These are phyloP conservation scores for Andrena marginata DNA, from an alignment of 2,888 invertebrate genomes.

Conservation along the genomic window DNA sequence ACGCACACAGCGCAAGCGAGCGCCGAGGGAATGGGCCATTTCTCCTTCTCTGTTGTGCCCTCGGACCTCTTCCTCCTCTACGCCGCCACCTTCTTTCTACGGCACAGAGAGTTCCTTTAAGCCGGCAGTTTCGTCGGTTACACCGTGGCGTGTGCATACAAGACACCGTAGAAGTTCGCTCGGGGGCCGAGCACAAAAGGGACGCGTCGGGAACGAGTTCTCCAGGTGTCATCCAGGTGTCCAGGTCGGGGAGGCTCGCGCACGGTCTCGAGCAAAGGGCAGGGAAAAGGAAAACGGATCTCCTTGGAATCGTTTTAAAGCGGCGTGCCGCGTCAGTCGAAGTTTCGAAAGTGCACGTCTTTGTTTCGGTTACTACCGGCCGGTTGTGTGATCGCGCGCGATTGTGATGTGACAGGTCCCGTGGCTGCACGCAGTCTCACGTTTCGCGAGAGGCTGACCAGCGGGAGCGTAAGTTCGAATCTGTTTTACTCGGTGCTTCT, in stretches of 20 bases:
- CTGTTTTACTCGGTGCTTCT: not conserved
- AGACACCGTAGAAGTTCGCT: conserved; percentile 36
- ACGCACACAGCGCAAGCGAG: conserved; percentile 18
- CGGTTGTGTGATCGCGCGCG: conserved; percentile 18
- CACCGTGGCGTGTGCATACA: conserved; percentile 71
- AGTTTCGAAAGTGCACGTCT: conserved; percentile 33
- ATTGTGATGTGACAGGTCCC: conserved; percentile 50
- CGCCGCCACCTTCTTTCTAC: conserved; percentile 57
- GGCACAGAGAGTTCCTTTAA: conserved; percentile 69
- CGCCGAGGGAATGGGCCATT: conserved; percentile 58
- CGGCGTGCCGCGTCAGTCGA: not conserved
- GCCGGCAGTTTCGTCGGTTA: conserved; percentile 76
- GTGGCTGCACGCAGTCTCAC: conserved; percentile 26
- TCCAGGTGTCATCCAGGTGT: conserved; percentile 65
- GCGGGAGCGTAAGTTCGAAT: conserved; percentile 34
- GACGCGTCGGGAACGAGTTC: conserved; percentile 40
- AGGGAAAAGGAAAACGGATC: conserved; percentile 51
- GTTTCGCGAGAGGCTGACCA: conserved; percentile 29
- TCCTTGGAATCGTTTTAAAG: conserved; percentile 16
- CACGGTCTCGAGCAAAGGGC: not conserved
- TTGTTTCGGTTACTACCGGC: conserved; percentile 30
- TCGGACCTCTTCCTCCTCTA: conserved; percentile 47
- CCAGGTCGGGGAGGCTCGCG: conserved; percentile 13
- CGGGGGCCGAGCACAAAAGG: conserved; percentile 43
- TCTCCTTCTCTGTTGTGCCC: conserved; percentile 58